phyloP scores from a whole-genome alignment of 2,113 vertebrate genomes.

The Platanista minor region DNA sequence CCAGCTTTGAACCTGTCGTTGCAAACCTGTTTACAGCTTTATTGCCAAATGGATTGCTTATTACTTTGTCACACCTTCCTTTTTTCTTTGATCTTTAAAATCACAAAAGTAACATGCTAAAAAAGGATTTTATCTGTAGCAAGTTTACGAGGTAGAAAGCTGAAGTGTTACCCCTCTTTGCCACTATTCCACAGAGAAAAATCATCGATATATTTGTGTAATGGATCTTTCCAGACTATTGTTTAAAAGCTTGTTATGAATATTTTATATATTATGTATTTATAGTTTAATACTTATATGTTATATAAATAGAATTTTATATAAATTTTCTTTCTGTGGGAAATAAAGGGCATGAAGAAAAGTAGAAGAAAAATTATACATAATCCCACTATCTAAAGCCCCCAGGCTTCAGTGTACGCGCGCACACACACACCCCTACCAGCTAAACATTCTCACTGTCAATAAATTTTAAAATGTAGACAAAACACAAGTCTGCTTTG shows the following conservation, averaged over 20 bases:
- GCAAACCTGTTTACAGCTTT: not conserved
- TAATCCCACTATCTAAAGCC: not conserved
- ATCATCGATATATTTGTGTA: not conserved
- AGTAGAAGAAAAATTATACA: conserved; percentile 26
- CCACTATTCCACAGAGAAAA: not conserved
- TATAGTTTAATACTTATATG: not conserved
- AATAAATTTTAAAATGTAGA: conserved; percentile 26
- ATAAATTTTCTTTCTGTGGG: not conserved
- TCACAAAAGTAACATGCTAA: not conserved
- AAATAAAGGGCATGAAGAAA: conserved; percentile 25
- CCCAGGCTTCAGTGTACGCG: not conserved
- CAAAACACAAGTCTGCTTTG: conserved; percentile 5
- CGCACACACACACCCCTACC: not conserved
- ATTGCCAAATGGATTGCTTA: not conserved
- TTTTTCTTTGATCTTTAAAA: not conserved
- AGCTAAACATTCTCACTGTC: conserved; percentile 34
- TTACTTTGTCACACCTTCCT: not conserved
- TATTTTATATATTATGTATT: not conserved
- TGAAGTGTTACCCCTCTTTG: not conserved
- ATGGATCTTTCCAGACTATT: not conserved
- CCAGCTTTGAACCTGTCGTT: not conserved
- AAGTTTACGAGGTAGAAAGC: not conserved
- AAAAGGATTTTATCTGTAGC: not conserved
- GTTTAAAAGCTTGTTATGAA: not conserved
- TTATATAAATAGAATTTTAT: conserved; percentile 3